A percentile compares a stretch with the other conserved stretches of the same genome.
Evolutionary conservation across 2,113 vertebrate species (phyloP).

Genomic region (Tragelaphus strepsiceros): DNA sequence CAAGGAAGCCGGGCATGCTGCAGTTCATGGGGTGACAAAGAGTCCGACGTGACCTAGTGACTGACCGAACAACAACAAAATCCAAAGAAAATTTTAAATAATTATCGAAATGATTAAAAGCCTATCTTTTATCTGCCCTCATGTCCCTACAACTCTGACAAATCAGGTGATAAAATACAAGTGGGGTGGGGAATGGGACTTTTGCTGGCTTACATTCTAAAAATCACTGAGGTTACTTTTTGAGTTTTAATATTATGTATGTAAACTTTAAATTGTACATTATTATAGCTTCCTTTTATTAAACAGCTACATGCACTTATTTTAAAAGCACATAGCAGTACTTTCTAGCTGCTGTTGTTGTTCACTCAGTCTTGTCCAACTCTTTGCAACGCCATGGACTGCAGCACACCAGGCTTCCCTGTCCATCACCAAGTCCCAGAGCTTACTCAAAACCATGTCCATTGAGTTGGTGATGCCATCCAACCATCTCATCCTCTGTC

Average conservation of each 20-base stretch:
- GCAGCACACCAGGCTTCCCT: background rate
- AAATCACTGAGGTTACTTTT: background rate
- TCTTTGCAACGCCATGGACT: fast-evolving
- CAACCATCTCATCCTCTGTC: background rate
- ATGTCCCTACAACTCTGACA: background rate
- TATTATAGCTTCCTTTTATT: background rate
- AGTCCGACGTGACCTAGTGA: background rate
- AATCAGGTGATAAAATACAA: background rate
- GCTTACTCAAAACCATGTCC: background rate
- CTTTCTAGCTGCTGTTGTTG: background rate
- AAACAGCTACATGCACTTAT: background rate
- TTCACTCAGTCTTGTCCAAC: background rate
- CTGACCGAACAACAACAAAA: background rate
- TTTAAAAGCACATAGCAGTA: background rate
- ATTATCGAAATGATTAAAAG: background rate
- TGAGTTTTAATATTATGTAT: background rate
- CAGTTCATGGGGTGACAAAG: background rate
- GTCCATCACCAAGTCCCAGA: background rate
- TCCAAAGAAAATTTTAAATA: background rate
- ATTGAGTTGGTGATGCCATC: background rate
- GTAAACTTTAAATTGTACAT: background rate
- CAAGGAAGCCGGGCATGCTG: background rate
- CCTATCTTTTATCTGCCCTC: background rate
- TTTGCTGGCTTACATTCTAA: background rate
- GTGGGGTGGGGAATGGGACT: background rate